Evolutionary conservation across 2,888 invertebrate species (phyloP), one percentile per base, ranked within the genome.

Genomic region (Limnephilus auricula): DNA sequence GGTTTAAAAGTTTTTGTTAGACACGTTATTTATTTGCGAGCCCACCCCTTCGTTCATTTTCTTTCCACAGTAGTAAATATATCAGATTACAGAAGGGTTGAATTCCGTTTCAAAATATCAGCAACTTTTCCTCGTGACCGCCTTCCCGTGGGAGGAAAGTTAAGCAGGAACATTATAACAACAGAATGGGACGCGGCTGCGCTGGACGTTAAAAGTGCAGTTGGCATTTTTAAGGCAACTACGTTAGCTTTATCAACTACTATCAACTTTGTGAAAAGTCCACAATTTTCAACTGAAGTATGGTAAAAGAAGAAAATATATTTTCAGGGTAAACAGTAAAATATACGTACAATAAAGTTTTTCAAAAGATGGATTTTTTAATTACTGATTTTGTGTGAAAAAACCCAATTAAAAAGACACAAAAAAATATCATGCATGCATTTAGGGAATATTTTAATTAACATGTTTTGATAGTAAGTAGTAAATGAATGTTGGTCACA

Each of bases 81-180:
- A 65, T 65, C 25, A 65, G 65, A 65, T 65, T 65, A 18, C 65
- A 65, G 65, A 65, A 65, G 65, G 65, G 65, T 65, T 65, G 65
- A 65, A 25, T 65, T 65, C 25, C 65, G 65, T 65, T 65, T 65
- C 65, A n/a, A 65, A 65, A 65, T 65, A 65, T 65, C 65, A n/a
- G 65, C 65, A 89, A 89, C 89, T 89, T 89, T 31, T 89, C 89
- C 45, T 88, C 50, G 25, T 30, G 30, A 34, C 80, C 79, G 40
- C 83, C 90, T 37, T n/a, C 34, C 40, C 83, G n/a, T 50, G 30
- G 82, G 31, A 12, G 31, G 90, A 90, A 90, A 80, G 45, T 83
- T 82, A 34, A 50, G 45, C 90, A 30, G 31, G 83, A 34, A 82
- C 90, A 90, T 90, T 83, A 37, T 89, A 89, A 89, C 89, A 89